phyloP scores from a whole-genome alignment of 2,888 invertebrate species.

The Amphipoea oculea region DNA sequence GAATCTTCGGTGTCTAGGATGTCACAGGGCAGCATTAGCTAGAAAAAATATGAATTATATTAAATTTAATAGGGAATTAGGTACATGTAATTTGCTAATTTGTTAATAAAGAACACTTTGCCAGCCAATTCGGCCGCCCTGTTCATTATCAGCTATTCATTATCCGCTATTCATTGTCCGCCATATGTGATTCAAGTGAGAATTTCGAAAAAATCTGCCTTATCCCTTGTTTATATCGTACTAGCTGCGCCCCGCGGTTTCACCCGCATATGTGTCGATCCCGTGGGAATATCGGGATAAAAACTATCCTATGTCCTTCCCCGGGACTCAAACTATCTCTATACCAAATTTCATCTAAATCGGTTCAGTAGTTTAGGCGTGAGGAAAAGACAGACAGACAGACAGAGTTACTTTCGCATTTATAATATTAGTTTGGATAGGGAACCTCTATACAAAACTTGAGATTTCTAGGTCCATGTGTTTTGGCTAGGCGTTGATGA shows the following conservation, averaged over 20 bases:
- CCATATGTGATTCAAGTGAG: not conserved
- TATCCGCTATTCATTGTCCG: too few species aligned
- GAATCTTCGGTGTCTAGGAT: conserved; percentile 79
- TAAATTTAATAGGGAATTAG: not conserved
- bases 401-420: too few species aligned
- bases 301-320: too few species aligned
- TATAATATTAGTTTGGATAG: too few species aligned
- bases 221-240: not conserved
- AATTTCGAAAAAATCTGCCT: not conserved
- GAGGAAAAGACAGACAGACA: too few species aligned
- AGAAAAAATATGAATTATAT: conserved; percentile 54
- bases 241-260: too few species aligned
- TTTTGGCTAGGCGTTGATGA: not conserved
- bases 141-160: too few species aligned
- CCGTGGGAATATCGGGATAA: too few species aligned
- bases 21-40: conserved; percentile 83
- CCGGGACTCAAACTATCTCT: too few species aligned
- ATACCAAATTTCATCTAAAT: too few species aligned
- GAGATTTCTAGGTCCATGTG: not conserved
- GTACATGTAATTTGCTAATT: not conserved
- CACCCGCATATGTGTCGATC: too few species aligned
- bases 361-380: too few species aligned
- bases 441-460: not conserved
- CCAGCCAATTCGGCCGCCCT: not conserved
- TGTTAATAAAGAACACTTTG: not conserved